Evolutionary conservation across 1,140 invertebrate genomes (phyloP), one percentile per base, ranked within the genome.

Genomic region (Polypedilum vanderplanki): DNA sequence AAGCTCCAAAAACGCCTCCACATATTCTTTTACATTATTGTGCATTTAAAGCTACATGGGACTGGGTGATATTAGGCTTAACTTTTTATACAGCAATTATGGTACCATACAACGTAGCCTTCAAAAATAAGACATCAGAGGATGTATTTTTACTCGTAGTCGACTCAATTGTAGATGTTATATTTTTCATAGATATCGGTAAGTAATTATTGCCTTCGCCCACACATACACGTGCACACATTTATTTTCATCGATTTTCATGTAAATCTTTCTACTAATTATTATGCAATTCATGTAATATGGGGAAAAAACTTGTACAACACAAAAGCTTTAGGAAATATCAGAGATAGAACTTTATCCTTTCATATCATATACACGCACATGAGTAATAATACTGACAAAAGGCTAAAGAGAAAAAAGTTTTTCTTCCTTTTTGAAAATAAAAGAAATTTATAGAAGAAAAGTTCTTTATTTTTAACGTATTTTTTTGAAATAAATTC

Each of bases 61-160:
- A 99, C 87, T 99, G 98, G 98, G 94, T 99, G 82, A 99, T 99
- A 83, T 89, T 99, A 76, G 97, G 96, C 86, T 89, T 99, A 80
- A 99, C 98, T 77, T 99, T 99, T 88, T 99, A 99, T 88, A 99
- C 98, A 76, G 97, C 98, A 82, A 98, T 99, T 84, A 99, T 99
- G 95, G 98, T 99, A 79, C 98, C 98, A 76, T 99, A 98, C 87
- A 99, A 99, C 86, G 97, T 99, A 80, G 97, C 98, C 81, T 99
- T 99, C 88, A 98, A 98, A 86, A 98, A 98, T 86, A 99, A 99
- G 86, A 98, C 96, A 76, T 97, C 96, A 84, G 98, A 99, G 85
- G 97, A 98, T 84, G 95, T 99, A 73, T 95, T 93, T 76, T 88
- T 99, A 73, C 88, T 98, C 76, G 95, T 98, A 78, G 95, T 98